Base-by-base conservation (phyloP, 2,113 vertebrate species). In the Cavia aperea region DNA sequence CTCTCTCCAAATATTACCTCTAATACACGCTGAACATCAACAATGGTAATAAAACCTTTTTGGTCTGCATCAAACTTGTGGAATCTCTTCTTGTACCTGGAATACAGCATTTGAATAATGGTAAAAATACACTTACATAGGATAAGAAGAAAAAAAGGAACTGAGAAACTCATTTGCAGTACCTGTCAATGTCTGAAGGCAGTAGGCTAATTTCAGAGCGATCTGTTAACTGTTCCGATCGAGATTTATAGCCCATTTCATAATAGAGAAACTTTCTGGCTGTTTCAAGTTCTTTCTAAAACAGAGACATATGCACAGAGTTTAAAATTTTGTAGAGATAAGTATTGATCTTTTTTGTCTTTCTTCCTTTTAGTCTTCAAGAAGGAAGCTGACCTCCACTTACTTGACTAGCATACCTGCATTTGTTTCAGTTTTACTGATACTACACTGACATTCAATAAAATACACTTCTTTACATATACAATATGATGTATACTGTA, bases 171-270 rank as follows among this genome's bases (percentile, higher is more conserved):
- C 56, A 33, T 91, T 58, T 4, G 33, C 94, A 95, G 91, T 97
- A 99, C 99, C 99, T 98, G 93, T 98, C 98, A 0, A 99, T 97
- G 85, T 99, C 99, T 81, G 97, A 96, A 91, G 98, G 97, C 63
- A 95, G 86, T 0, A 99, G 98, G 36, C 97, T 98, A 96, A 99
- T 99, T 97, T 99, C 99, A 4, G 98, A 97, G 0, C 97, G 98
- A 97, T 98, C 98, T 75, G 98, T 98, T 68, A 99, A 96, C 82
- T 99, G 99, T 83, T 99, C 99, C 4, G 98, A 98, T 18, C 98
- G 98, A 43, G 99, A 98, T 96, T 99, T 99, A 98, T 99, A 99
- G 96, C 99, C 99, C 99, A 99, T 99, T 97, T 99, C 99, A 0
- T 98, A 98, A 92, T 99, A 98, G 15, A 99, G 96, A 86, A 99